Evolutionary conservation across 2,113 vertebrate genomes (phyloP).

Genomic region (Manacus vitellinus): DNA sequence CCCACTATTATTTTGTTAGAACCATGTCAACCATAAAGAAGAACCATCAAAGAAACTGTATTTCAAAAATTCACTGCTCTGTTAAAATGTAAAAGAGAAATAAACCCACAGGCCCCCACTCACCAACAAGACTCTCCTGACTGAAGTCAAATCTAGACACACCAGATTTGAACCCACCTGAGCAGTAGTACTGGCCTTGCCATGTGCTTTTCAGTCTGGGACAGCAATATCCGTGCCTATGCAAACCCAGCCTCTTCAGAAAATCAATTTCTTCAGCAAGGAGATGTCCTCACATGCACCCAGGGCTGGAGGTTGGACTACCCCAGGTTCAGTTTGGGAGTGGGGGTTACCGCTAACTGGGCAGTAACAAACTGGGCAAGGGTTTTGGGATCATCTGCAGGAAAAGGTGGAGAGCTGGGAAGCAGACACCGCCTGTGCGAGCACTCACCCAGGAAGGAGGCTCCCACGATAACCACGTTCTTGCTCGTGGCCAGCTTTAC

Average conservation of each 20-base stretch:
- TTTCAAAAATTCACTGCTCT: neutral
- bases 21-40: neutral
- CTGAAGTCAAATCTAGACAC: neutral
- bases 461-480: conserved; percentile 92
- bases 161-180: neutral
- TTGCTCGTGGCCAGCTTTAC: conserved; percentile 89
- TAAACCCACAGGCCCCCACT: neutral
- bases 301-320: neutral
- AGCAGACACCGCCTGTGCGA: fast-evolving
- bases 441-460: conserved; percentile 90
- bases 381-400: neutral
- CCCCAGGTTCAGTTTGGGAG: too few relatives aligned
- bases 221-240: neutral
- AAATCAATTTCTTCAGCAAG: neutral
- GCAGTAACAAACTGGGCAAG: neutral
- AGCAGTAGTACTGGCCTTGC: neutral
- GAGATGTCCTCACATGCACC: neutral
- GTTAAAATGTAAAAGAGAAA: neutral
- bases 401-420: neutral
- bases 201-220: neutral
- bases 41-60: neutral
- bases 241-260: neutral
- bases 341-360: neutral
- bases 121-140: neutral
- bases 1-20: neutral